A percentile compares a stretch with the other conserved stretches of the same genome.
Conservation (phyloP, 2,113 vertebrate genomes). For the Agapornis roseicollis region DNA sequence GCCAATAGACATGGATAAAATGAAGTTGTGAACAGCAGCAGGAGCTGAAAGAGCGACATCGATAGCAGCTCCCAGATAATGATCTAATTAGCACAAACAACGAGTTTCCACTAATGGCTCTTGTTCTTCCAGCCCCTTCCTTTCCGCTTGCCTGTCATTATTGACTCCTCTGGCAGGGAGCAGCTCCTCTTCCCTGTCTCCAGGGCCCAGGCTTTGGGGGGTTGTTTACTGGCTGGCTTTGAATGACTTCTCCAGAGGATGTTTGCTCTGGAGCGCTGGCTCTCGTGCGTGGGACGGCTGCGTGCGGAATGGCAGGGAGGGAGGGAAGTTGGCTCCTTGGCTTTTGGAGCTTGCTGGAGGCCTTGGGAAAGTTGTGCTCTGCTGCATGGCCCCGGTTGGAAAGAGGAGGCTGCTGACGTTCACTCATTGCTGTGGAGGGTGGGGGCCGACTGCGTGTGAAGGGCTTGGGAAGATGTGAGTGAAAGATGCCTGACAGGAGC, state of each 20-base stretch:
- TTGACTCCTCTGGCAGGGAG: neutral
- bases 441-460: neutral
- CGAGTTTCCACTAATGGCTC: slow-evolving; percentile 52
- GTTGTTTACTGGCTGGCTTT: neutral
- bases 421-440: neutral
- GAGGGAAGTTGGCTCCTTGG: neutral
- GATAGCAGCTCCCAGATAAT: slow-evolving; percentile 56
- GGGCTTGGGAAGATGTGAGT: neutral
- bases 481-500: neutral
- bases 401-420: neutral
- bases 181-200: neutral
- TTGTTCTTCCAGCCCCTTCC: slow-evolving; percentile 44
- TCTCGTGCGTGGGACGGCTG: neutral
- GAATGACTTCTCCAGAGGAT: neutral
- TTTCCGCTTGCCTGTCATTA: neutral
- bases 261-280: neutral
- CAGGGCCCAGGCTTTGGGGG: neutral
- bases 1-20: neutral
- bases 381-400: neutral
- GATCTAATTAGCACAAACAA: slow-evolving; percentile 61
- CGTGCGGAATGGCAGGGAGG: fast-evolving
- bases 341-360: neutral
- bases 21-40: slow-evolving; percentile 19
- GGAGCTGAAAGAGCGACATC: slow-evolving; percentile 50
- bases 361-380: slow-evolving; percentile 1